Base-by-base conservation (phyloP, 2,888 invertebrate species). In the Melieria crassipennis region DNA sequence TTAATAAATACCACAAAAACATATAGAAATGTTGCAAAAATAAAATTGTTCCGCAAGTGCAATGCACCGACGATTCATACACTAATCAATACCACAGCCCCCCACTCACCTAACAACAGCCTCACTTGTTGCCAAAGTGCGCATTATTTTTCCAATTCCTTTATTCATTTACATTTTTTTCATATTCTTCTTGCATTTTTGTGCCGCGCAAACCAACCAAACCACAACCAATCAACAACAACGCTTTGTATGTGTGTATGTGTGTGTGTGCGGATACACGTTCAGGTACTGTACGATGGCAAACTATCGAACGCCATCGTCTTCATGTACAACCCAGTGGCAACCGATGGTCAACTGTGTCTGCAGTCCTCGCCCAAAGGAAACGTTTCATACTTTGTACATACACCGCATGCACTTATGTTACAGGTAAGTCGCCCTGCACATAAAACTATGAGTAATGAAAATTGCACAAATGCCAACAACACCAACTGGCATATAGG, bases 311-410 rank as follows among this genome's bases (percentile, higher is more conserved):
- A 93, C 82, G 96, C 95, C 78, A 96, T 99, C 86, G 97, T 99
- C 84, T 99, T 99, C 89, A 98, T 99, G 96, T 99, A 99, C 91
- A 99, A 99, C 89, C 99, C 99, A 75, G 98, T 99, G 82, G 99
- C 99, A 76, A 99, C 99, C 77, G 99, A 99, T 88, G 96, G 98
- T 78, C 99, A 99, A 88, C 91, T 99, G 76, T 99, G 99, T 88
- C 91, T 99, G 79, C 98, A 99, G 89, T 98, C 98, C 64, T 97
- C 98, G 79, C 98, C 99, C 70, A 99, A 98, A 89, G 97, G 97
- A 85, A 98, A 98, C 88, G 91, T 94, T 81, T 96, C 97, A 78
- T 98, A 96, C 89, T 99, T 99, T 90, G 97, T 99, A 84, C 99
- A 99, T 89, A 97, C 98, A 78, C 99, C 99, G 69, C 99, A 99